Evolutionary conservation across 2,797 vertebrate genomes (phyloP).

Genomic region (Euthynnus affinis): DNA sequence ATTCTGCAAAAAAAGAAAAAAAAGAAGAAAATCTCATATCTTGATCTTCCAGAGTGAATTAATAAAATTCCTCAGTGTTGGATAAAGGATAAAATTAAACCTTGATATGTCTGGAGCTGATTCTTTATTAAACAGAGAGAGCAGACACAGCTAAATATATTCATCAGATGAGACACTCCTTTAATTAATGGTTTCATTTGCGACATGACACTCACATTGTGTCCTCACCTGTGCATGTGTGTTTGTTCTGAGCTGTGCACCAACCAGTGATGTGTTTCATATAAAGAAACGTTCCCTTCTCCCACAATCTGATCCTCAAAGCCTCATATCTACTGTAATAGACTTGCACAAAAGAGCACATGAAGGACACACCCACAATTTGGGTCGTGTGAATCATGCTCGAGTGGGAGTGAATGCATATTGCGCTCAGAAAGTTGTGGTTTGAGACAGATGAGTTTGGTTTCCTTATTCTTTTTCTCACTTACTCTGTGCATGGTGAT

Average conservation of each 20-base stretch:
- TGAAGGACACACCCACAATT: background rate
- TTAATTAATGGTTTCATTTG: conserved; percentile 54
- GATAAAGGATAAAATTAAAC: conserved; percentile 62
- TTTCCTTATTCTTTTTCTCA: conserved; percentile 28
- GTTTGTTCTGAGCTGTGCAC: conserved; percentile 7
- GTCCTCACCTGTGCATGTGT: conserved; percentile 17
- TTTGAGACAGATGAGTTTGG: conserved; percentile 30
- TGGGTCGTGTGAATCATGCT: conserved; percentile 29
- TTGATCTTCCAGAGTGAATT: conserved; percentile 50
- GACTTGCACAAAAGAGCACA: background rate
- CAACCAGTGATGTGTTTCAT: conserved; percentile 8
- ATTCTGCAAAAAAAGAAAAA: conserved; percentile 19
- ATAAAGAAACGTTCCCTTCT: background rate
- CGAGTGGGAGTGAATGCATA: background rate
- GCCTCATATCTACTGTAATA: background rate
- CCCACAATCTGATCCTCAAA: background rate
- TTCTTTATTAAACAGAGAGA: conserved; percentile 19
- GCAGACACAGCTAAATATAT: conserved; percentile 43
- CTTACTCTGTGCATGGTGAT: background rate
- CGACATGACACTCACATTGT: conserved; percentile 40
- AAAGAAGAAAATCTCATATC: conserved; percentile 32
- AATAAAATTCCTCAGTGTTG: conserved; percentile 34
- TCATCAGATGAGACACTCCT: conserved; percentile 50
- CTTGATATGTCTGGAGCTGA: conserved; percentile 49
- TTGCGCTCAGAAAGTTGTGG: conserved; percentile 26